phyloP scores from a whole-genome alignment of 2,113 vertebrate species.

The Eupsittula cactorum region DNA sequence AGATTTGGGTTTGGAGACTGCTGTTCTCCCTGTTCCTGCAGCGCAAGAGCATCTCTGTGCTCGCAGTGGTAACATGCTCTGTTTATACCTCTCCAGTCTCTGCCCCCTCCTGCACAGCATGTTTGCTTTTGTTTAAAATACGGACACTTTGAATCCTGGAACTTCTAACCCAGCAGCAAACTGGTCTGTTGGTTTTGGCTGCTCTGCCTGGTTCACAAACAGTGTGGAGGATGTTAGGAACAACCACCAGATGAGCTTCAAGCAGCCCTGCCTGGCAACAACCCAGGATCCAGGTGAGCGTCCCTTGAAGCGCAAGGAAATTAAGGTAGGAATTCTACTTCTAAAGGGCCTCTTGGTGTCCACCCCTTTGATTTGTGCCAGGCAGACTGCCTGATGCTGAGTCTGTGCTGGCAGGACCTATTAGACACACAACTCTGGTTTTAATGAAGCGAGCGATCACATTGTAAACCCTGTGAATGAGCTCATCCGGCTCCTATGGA shows the following conservation, averaged over 20 bases:
- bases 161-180: background rate
- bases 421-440: background rate
- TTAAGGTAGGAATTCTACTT: background rate
- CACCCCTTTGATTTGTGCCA: background rate
- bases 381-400: background rate
- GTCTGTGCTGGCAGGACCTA: background rate
- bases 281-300: background rate
- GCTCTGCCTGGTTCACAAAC: background rate
- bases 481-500: background rate
- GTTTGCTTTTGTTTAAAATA: background rate
- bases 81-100: background rate
- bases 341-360: background rate
- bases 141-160: background rate
- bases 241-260: background rate
- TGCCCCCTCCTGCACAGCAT: background rate
- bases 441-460: background rate
- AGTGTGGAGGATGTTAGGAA: background rate
- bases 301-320: background rate
- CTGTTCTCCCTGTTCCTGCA: background rate
- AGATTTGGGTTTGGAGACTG: background rate
- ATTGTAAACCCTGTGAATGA: background rate
- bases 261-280: background rate
- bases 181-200: background rate
- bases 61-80: accelerated
- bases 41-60: background rate